Evolutionary conservation across 2,113 vertebrate species (phyloP), one percentile per base, ranked within the genome.

Genomic region (Pseudopipra pipra): DNA sequence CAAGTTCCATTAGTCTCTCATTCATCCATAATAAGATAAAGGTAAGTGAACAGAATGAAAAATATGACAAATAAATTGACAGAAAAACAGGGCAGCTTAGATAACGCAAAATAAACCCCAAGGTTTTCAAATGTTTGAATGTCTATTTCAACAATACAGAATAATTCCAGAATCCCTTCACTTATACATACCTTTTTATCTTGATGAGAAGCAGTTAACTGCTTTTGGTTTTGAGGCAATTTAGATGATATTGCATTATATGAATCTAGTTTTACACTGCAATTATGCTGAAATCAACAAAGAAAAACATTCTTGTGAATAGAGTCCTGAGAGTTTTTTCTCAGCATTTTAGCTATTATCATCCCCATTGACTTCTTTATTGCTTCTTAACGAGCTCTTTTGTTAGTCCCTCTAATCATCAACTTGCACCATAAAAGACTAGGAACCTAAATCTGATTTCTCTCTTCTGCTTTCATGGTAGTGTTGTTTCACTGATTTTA

Each of bases 271-370:
- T 73, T 62, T 76, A 43, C 9, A 25, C 51, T 35, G n/a, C 56
- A 90, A 67, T 84, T 67, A 71, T 59, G 23, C 30, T 67, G 65
- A 92, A 92, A 92, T 55, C 39, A 52, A 72, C 25, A 43, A 86
- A 68, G 37, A 25, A 83, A 90, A 88, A 54, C 41, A 33, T 51
- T 54, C 11, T 55, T 66, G 12, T 81, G 63, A 46, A 71, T 37
- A 47, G 41, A 73, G 14, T 46, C 37, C 15, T 46, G 11, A 23
- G n/a, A 70, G 11, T 21, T 72, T 84, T 75, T 86, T 41, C 30
- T 77, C 31, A 67, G 15, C 35, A 54, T 85, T 93, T 73, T 70
- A 82, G 14, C 12, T 44, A 37, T 84, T 89, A 74, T 74, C 51
- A 92, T 78, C 7, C 9, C 18, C 62, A 46, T 43, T 77, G 55